phyloP scores from a whole-genome alignment of 2,888 invertebrate species.

The Drosophila meridionalis region DNA sequence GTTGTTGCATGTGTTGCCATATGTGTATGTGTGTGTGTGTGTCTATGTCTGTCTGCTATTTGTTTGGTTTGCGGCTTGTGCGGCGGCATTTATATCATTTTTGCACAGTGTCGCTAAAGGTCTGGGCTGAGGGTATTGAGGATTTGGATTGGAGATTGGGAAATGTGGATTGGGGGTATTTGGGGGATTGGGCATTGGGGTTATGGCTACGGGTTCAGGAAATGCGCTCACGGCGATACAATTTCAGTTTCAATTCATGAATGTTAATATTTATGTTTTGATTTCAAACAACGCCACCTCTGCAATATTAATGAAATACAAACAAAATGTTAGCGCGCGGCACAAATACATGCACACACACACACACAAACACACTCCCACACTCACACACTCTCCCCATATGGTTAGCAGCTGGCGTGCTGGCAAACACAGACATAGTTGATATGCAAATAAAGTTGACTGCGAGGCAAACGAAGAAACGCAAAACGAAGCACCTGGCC shows the following conservation, averaged over 20 bases:
- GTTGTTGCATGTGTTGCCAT: slow-evolving; percentile 51
- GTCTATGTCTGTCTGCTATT: slow-evolving; percentile 58
- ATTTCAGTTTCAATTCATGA: slow-evolving; percentile 79
- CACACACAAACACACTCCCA: slow-evolving; percentile 27
- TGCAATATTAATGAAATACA: slow-evolving; percentile 83
- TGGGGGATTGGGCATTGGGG: background rate
- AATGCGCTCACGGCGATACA: slow-evolving; percentile 76
- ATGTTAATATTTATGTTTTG: slow-evolving; percentile 83
- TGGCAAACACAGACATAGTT: slow-evolving; percentile 67
- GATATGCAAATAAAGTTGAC: slow-evolving; percentile 75
- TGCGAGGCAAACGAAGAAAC: slow-evolving; percentile 60
- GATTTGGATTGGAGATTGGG: background rate
- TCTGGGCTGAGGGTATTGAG: background rate
- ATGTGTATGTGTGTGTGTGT: slow-evolving; percentile 17
- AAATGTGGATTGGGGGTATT: background rate
- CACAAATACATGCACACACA: slow-evolving; percentile 40
- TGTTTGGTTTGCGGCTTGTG: slow-evolving; percentile 76
- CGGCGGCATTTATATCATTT: slow-evolving; percentile 76
- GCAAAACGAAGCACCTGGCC: slow-evolving; percentile 54
- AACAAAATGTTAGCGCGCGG: slow-evolving; percentile 78
- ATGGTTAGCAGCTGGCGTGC: slow-evolving; percentile 20
- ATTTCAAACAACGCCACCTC: slow-evolving; percentile 81
- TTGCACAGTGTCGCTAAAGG: slow-evolving; percentile 40
- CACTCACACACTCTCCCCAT: slow-evolving; percentile 1
- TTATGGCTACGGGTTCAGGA: slow-evolving; percentile 47